Conservation (phyloP, 2,888 invertebrate species). For the Mechanitis mazaeus region DNA sequence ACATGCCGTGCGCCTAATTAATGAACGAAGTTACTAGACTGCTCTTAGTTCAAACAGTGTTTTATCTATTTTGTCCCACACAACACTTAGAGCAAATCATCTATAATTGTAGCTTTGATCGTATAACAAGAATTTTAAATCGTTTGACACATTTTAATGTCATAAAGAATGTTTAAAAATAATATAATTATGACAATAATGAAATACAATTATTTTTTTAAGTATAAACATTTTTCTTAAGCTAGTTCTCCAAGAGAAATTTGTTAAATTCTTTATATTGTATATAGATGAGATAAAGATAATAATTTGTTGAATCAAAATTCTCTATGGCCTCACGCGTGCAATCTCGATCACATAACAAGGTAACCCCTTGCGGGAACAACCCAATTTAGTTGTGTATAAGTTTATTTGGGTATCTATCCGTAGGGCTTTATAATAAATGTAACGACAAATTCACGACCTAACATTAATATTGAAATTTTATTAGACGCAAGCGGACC, state of each 20-base stretch:
- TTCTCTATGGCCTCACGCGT: slow-evolving; percentile 48
- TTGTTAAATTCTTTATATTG: no score
- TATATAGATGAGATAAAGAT: slow-evolving; percentile 28
- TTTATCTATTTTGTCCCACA: background rate
- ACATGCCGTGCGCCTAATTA: slow-evolving; percentile 23
- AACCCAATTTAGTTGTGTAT: slow-evolving; percentile 70
- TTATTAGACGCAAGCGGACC: slow-evolving; percentile 32
- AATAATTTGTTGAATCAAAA: slow-evolving; percentile 37
- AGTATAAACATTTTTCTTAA: no score
- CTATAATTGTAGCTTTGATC: slow-evolving; percentile 28
- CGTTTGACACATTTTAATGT: no score
- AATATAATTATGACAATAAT: no score
- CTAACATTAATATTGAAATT: slow-evolving; percentile 59
- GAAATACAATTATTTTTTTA: no score
- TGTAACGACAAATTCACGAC: slow-evolving; percentile 62
- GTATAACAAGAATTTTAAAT: no score
- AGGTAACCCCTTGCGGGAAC: slow-evolving; percentile 58
- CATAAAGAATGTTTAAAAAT: no score
- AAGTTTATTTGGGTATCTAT: slow-evolving; percentile 68
- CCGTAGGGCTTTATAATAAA: slow-evolving; percentile 62
- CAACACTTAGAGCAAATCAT: slow-evolving; percentile 22
- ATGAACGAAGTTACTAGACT: slow-evolving; percentile 15
- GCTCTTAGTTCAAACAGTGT: slow-evolving; percentile 10
- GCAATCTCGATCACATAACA: slow-evolving; percentile 66
- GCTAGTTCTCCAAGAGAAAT: no score